Conservation (phyloP, 2,797 vertebrate genomes). For the Eulemur rubriventer region DNA sequence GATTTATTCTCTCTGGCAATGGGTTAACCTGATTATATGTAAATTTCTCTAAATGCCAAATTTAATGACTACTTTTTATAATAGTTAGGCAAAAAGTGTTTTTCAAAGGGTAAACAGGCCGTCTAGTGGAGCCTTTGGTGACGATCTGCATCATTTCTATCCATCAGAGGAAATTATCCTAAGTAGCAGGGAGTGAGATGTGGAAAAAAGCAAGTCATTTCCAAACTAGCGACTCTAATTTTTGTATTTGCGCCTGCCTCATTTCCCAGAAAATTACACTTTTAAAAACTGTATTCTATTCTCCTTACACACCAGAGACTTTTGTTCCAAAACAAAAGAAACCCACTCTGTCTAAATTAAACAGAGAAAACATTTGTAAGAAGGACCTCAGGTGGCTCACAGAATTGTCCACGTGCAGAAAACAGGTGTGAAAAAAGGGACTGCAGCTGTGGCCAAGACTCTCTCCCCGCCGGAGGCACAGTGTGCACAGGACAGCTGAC, state of each 20-base stretch:
- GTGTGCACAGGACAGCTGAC: rapidly evolving
- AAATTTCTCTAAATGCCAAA: constrained; percentile 10
- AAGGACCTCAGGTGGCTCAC: not conserved
- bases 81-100: not conserved
- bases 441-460: not conserved
- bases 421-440: not conserved
- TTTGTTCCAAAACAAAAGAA: not conserved
- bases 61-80: constrained; percentile 52
- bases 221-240: not conserved
- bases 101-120: constrained; percentile 41
- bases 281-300: not conserved
- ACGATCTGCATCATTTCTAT: not conserved
- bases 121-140: not conserved
- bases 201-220: not conserved
- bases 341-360: not conserved
- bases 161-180: not conserved
- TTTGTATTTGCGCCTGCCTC: not conserved
- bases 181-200: not conserved
- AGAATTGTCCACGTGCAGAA: not conserved
- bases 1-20: constrained; percentile 5
- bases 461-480: rapidly evolving
- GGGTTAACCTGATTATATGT: constrained; percentile 21
- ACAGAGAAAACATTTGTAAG: not conserved
- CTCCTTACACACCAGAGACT: not conserved
- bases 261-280: not conserved